Evolutionary conservation across 1,140 invertebrate species (phyloP).

Genomic region (Drosophila nigrodunni): DNA sequence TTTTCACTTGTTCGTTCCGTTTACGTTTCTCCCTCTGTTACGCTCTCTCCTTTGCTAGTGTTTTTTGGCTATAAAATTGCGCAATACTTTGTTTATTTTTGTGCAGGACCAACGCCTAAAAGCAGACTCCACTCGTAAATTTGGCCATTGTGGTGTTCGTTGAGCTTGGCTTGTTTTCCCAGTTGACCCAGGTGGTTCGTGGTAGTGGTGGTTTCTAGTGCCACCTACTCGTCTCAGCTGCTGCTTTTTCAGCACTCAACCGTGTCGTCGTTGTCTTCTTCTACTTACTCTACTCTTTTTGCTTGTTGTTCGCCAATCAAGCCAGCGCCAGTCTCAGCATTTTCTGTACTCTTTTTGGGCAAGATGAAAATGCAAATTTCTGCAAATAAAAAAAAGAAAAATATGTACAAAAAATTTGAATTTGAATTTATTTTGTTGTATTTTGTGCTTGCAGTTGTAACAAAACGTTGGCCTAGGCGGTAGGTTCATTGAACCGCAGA

Average conservation of each 20-base stretch:
- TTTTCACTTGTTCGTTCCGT: background rate
- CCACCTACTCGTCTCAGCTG: conserved; percentile 35
- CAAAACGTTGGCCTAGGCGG: conserved; percentile 19
- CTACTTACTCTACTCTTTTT: conserved; percentile 1
- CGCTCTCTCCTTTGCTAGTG: conserved; percentile 10
- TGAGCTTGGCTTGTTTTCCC: conserved; percentile 14
- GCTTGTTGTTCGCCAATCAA: conserved; percentile 57
- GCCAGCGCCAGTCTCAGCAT: conserved; percentile 66
- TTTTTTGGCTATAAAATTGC: conserved; percentile 47
- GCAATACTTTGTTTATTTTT: conserved; percentile 23
- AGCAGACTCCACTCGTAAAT: conserved; percentile 49
- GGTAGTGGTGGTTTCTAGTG: background rate
- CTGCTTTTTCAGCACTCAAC: conserved; percentile 46
- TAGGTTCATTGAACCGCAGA: conserved; percentile 45
- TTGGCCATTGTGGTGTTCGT: conserved; percentile 50
- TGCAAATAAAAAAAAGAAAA: conserved; percentile 56
- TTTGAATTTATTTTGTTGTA: conserved; percentile 17
- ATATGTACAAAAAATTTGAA: conserved; percentile 7
- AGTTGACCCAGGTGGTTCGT: conserved; percentile 44
- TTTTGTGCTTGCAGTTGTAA: conserved; percentile 44
- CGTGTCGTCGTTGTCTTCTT: conserved; percentile 37
- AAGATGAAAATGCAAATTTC: conserved; percentile 82
- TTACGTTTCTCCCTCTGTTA: background rate
- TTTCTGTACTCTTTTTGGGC: conserved; percentile 41
- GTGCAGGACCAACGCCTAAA: conserved; percentile 46